A percentile compares a stretch with the other conserved stretches of the same genome.
Evolutionary conservation across 1,140 invertebrate species (phyloP).

Genomic region (Drosophila repletoides): DNA sequence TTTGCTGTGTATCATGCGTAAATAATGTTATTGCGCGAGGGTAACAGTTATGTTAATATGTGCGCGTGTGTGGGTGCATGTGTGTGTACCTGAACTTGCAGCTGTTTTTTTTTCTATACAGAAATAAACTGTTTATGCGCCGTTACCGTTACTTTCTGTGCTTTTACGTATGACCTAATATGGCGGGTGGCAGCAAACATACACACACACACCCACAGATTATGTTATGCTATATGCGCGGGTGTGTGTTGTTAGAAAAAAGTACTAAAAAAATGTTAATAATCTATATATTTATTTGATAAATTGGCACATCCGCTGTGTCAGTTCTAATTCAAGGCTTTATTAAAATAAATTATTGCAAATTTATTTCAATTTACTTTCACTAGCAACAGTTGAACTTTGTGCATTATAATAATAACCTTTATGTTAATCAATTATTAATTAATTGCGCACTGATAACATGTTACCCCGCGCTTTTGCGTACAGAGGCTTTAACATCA

Average conservation of each 20-base stretch:
- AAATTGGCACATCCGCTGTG: constrained; percentile 57
- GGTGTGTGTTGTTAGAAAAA: neutral
- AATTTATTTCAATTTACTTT: constrained; percentile 27
- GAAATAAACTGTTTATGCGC: constrained; percentile 75
- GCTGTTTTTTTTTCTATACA: constrained; percentile 46
- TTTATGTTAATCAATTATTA: constrained; percentile 56
- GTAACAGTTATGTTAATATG: constrained; percentile 54
- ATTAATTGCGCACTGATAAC: constrained; percentile 46
- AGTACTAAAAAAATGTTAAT: too few relatives aligned
- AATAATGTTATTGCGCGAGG: constrained; percentile 57
- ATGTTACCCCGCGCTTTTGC: constrained; percentile 17
- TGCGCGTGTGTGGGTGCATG: neutral
- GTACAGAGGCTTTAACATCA: constrained; percentile 29
- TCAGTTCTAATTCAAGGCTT: constrained; percentile 20
- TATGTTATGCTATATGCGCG: neutral
- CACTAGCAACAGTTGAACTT: constrained; percentile 22
- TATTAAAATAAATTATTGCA: constrained; percentile 29
- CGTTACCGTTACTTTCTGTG: constrained; percentile 21
- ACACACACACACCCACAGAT: neutral
- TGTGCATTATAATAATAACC: constrained; percentile 11
- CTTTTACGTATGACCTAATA: constrained; percentile 42
- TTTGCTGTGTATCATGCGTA: constrained; percentile 29
- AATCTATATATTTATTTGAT: constrained; percentile 18
- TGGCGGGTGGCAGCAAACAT: neutral
- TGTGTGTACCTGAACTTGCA: constrained; percentile 65